Conservation (phyloP, 2,113 vertebrate species). For the Corythaeola cristata region DNA sequence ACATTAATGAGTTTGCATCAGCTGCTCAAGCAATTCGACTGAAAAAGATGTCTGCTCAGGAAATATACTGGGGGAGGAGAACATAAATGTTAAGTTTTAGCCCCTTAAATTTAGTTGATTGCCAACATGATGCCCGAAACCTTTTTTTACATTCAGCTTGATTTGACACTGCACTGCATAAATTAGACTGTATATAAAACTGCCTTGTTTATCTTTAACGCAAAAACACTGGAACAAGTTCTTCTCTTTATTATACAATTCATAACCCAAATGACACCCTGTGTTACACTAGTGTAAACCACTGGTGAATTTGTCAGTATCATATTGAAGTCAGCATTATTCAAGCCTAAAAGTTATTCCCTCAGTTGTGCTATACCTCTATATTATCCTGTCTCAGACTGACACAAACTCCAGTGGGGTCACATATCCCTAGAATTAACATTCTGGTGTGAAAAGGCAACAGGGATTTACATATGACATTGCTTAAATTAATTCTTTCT, state of each 20-base stretch:
- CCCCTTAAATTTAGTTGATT: constrained; percentile 59
- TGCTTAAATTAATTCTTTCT: constrained; percentile 59
- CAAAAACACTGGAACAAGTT: not conserved
- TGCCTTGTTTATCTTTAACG: constrained; percentile 13
- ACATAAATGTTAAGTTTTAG: constrained; percentile 12
- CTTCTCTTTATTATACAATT: not conserved
- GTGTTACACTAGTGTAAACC: constrained; percentile 1
- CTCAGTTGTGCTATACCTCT: not conserved
- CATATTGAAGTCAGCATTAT: constrained; percentile 27
- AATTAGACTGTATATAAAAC: constrained; percentile 32
- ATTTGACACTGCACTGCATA: constrained; percentile 33
- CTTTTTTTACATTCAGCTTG: constrained; percentile 15
- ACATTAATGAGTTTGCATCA: constrained; percentile 54
- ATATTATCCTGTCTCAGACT: constrained; percentile 25
- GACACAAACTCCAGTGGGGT: constrained; percentile 49
- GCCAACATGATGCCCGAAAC: constrained; percentile 19
- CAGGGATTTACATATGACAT: constrained; percentile 38
- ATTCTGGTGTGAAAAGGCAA: constrained; percentile 45
- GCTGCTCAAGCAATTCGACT: constrained; percentile 18
- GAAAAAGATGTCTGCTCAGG: constrained; percentile 17
- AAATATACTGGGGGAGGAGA: not conserved
- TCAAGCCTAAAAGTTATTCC: constrained; percentile 44
- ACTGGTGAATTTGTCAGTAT: constrained; percentile 31
- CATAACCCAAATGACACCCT: not conserved
- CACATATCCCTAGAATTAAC: constrained; percentile 36